A percentile compares a stretch with the other conserved stretches of the same genome.
Conservation (phyloP, 2,888 invertebrate genomes). For the Eupithecia subumbrata region DNA sequence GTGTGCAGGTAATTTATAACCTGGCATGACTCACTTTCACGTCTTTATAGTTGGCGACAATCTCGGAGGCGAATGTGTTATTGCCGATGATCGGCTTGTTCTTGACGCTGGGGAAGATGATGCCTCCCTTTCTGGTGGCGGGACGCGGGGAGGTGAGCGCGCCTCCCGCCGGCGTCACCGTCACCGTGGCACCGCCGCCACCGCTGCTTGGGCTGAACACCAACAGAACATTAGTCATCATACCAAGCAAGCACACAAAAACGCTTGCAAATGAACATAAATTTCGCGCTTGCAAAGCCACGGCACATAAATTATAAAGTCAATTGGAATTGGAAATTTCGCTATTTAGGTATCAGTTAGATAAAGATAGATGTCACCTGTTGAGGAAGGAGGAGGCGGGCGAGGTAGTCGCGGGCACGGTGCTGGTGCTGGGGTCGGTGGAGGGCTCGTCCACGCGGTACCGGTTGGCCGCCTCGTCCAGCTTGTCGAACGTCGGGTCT, state of each 20-base stretch:
- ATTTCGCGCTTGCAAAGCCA: constrained; percentile 46
- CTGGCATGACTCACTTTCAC: constrained; percentile 88
- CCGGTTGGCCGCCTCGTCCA: constrained; percentile 90
- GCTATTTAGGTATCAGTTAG: constrained; percentile 51
- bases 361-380: constrained; percentile 76
- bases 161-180: constrained; percentile 64
- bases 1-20: constrained; percentile 41
- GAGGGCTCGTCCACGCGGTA: constrained; percentile 79
- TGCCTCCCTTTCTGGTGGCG: constrained; percentile 88
- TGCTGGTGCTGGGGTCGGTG: constrained; percentile 71
- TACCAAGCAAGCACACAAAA: constrained; percentile 47
- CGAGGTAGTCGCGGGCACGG: constrained; percentile 64
- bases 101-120: constrained; percentile 96
- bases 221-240: constrained; percentile 72
- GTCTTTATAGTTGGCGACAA: constrained; percentile 90
- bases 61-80: constrained; percentile 91
- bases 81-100: constrained; percentile 94
- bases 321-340: constrained; percentile 36
- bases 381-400: constrained; percentile 62
- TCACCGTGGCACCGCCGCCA: constrained; percentile 65
- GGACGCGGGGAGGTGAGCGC: constrained; percentile 74
- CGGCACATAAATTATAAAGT: constrained; percentile 44
- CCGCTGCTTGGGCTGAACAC: constrained; percentile 78
- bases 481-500: constrained; percentile 89
- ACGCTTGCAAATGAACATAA: constrained; percentile 30